Base-by-base conservation (phyloP, 2,888 invertebrate species). In the Phasia obesa region DNA sequence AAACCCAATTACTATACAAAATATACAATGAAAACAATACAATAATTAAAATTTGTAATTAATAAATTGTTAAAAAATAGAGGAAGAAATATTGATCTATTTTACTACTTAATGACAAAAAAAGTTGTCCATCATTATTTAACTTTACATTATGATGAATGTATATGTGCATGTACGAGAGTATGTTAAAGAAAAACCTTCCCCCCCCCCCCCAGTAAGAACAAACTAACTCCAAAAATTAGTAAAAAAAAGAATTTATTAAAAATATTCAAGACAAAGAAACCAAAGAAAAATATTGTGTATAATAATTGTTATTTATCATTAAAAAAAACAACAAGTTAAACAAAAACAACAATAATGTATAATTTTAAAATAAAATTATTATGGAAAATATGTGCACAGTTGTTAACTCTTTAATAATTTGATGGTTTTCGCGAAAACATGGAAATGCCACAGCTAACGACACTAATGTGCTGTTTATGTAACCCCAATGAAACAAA, bases 231-330 rank as follows among this genome's bases (percentile, higher is more conserved):
- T n/a, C 44, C 35, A 85, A 83, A 35, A 35, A 35, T 75, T 59
- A 35, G 49, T 35, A 38, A 51, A 55, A n/a, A 31, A 67, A 85
- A 78, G 65, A 79, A 81, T 85, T 85, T 75, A 81, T 81, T 79
- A 38, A 71, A 71, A 71, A 53, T 60, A 51, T 76, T 76, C 53
- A 81, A 79, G 65, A 55, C 5, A 62, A 47, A 65, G 47, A 62
- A 38, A 0, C 13, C 19, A n/a, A 25, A n/a, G 44, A 75, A 76
- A 51, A 49, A 27, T 44, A 25, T 57, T 81, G 67, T 77, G 76
- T 77, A 67, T 82, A 77, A 67, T 82, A 77, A 73, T 82, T 82
- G 77, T 82, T 82, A 82, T 77, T 82, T 69, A 64, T 57, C 67
- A 51, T 53, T 11, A 27, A 70, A 60, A 27, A 27, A 70, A 67